Evolutionary conservation across 2,113 vertebrate genomes (phyloP), one percentile per base, ranked within the genome.

Genomic region (Indicator indicator): DNA sequence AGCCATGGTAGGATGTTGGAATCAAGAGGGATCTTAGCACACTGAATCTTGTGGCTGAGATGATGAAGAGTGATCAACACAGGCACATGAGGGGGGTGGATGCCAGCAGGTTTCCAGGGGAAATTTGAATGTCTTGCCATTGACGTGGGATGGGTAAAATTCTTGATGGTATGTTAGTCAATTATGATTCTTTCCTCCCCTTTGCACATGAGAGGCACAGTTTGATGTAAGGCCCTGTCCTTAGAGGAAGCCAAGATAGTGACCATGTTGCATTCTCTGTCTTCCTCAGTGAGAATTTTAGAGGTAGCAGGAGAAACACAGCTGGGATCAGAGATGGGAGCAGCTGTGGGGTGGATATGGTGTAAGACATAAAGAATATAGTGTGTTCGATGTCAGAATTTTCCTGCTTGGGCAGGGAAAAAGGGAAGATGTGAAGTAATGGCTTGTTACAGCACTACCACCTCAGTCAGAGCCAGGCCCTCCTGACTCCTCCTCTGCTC

Each of bases 61-160:
- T 70, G 18, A 36, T 65, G 40, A 32, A 10, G 55, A 16, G 12
- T 50, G 50, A 48, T 83, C 65, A 71, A 14, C 32, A 81, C 0
- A 3, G 38, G 33, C 1, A 1, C 18, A 12, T 8, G 16, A 16
- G 9, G 1, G 2, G 24, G 6, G 18, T 58, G 40, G n/a, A 80
- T 81, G 26, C 26, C 65, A 86, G 23, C 7, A 77, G 6, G 5
- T 67, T 89, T 91, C 19, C 33, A 74, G 46, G 16, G 26, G 40
- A 71, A 83, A 54, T 68, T 36, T 70, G 19, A 64, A 74, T 81
- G 10, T 71, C 36, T 83, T 91, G 21, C 26, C 50, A 52, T 24
- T 63, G 16, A 58, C 8, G 32, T 46, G 9, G 20, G 9, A 24
- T 71, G 8, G 14, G 5, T 7, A 11, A 77, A 58, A 50, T 78